These are phyloP conservation scores for Limnephilus marmoratus DNA, from an alignment of 2,888 invertebrate species.

Conservation along the genomic window DNA sequence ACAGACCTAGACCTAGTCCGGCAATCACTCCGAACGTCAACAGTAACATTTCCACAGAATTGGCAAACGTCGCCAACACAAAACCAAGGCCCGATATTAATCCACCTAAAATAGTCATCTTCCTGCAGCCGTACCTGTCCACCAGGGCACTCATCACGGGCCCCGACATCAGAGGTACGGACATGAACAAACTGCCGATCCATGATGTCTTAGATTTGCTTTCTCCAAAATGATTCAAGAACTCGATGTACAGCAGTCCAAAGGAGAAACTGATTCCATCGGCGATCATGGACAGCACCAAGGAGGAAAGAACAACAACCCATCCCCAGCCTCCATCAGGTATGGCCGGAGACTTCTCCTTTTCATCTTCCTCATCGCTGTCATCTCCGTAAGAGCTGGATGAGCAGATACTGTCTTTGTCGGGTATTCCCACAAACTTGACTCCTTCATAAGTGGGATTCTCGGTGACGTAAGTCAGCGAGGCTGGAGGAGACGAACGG, in stretches of 20 bases:
- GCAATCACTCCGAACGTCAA: slow-evolving; percentile 91
- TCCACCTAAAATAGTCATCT: slow-evolving; percentile 86
- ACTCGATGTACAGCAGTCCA: slow-evolving; percentile 91
- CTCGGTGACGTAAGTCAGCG: slow-evolving; percentile 67
- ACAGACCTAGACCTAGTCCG: slow-evolving; percentile 89
- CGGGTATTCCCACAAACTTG: slow-evolving; percentile 76
- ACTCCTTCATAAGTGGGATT: slow-evolving; percentile 75
- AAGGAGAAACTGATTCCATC: slow-evolving; percentile 97
- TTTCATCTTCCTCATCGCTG: slow-evolving; percentile 69
- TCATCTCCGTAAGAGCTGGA: slow-evolving; percentile 68
- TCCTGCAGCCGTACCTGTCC: slow-evolving; percentile 90
- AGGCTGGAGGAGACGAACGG: slow-evolving; percentile 50
- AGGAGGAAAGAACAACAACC: slow-evolving; percentile 91
- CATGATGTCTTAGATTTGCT: slow-evolving; percentile 92
- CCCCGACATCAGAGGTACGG: slow-evolving; percentile 90
- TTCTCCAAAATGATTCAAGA: slow-evolving; percentile 87
- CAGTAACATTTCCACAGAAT: slow-evolving; percentile 87
- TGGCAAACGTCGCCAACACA: slow-evolving; percentile 83
- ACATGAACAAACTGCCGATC: slow-evolving; percentile 93
- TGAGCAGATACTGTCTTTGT: slow-evolving; percentile 75
- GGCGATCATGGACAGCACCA: slow-evolving; percentile 91
- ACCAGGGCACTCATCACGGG: slow-evolving; percentile 91
- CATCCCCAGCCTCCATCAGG: slow-evolving; percentile 94
- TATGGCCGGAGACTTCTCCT: slow-evolving; percentile 74
- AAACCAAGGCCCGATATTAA: slow-evolving; percentile 86